phyloP scores from a whole-genome alignment of 2,797 vertebrate genomes.

The Neopelma chrysocephalum region DNA sequence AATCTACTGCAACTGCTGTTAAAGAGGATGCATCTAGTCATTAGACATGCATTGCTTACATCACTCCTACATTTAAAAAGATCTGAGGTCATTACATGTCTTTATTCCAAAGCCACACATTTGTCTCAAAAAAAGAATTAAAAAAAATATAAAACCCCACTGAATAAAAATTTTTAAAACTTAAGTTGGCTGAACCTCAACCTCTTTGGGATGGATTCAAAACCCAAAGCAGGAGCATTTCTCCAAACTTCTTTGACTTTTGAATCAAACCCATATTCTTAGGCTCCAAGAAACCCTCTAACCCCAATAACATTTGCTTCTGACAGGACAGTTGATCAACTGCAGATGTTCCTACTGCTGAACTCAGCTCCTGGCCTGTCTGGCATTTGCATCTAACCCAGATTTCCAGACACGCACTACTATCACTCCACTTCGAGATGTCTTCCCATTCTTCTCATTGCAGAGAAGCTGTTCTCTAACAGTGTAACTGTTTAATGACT shows the following conservation, averaged over 20 bases:
- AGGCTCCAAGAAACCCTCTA: slow-evolving; percentile 17
- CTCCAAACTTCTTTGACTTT: slow-evolving; percentile 48
- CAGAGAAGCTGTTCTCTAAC: slow-evolving; percentile 12
- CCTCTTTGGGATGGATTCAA: slow-evolving; percentile 61
- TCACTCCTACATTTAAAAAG: not conserved
- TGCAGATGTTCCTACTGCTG: slow-evolving; percentile 11
- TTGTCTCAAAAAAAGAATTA: not conserved
- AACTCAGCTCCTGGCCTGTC: not conserved
- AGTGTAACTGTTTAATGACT: not conserved
- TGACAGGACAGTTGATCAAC: slow-evolving; percentile 55
- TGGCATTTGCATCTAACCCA: not conserved
- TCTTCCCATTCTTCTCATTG: not conserved
- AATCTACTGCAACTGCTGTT: not conserved
- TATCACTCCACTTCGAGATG: not conserved
- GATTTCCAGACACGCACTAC: not conserved
- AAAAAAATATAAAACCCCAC: not conserved
- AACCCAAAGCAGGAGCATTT: slow-evolving; percentile 14
- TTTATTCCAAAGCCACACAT: slow-evolving; percentile 18
- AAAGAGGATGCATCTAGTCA: not conserved
- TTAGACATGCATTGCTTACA: not conserved
- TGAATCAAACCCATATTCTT: slow-evolving; percentile 46
- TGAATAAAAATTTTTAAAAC: slow-evolving; percentile 6
- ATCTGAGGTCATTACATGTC: not conserved
- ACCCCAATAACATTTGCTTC: slow-evolving; percentile 11
- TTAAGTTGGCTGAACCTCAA: slow-evolving; percentile 19